phyloP scores from a whole-genome alignment of 1,140 invertebrate species.

The Drosophila sp. region DNA sequence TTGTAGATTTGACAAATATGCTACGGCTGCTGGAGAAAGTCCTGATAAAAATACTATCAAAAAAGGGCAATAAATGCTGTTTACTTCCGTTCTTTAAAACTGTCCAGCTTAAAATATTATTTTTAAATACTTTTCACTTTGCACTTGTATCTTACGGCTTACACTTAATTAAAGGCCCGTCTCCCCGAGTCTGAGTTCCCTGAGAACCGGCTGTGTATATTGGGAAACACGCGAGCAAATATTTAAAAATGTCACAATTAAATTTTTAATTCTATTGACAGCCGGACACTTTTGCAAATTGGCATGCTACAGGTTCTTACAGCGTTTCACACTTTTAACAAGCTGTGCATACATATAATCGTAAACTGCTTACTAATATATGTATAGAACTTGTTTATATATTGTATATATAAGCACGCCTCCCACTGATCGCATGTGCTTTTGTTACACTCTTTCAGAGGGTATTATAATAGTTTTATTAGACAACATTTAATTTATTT shows the following conservation, averaged over 20 bases:
- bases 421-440: constrained; percentile 7
- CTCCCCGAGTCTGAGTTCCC: constrained; percentile 2
- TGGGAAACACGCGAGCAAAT: constrained; percentile 56
- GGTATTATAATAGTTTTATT: neutral
- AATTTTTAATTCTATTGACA: constrained; percentile 39
- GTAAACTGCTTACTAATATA: constrained; percentile 29
- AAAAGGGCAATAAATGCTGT: constrained; percentile 5
- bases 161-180: constrained; percentile 51
- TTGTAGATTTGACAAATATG: neutral
- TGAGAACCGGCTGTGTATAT: constrained; percentile 52
- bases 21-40: constrained; percentile 9
- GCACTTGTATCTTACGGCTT: constrained; percentile 8
- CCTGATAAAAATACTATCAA: neutral
- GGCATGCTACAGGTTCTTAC: constrained; percentile 59
- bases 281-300: constrained; percentile 27
- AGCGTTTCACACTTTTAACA: constrained; percentile 69
- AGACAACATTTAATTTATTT: too few species aligned
- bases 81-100: constrained; percentile 41
- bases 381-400: constrained; percentile 6
- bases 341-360: constrained; percentile 36
- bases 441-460: neutral
- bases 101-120: constrained; percentile 31
- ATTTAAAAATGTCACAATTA: constrained; percentile 69
- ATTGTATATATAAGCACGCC: constrained; percentile 26
- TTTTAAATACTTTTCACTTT: neutral